Evolutionary conservation across 2,888 invertebrate species (phyloP).

Genomic region (Sinodicranocentrus sp.): DNA sequence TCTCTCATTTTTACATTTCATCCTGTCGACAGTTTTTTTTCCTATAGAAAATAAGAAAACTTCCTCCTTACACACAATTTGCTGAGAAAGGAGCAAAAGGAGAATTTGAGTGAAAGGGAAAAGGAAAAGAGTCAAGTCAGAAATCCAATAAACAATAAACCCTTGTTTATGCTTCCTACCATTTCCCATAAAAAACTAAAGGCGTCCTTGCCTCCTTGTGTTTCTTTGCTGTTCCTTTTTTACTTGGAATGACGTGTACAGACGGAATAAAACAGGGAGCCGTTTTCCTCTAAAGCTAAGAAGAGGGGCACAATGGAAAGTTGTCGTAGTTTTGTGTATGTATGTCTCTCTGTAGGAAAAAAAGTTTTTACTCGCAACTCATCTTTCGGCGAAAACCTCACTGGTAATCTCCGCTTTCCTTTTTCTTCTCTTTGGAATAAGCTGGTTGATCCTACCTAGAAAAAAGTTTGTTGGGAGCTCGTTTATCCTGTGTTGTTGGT

Average conservation of each 20-base stretch:
- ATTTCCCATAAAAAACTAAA: slow-evolving; percentile 55
- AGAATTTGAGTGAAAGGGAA: slow-evolving; percentile 12
- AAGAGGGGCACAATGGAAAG: slow-evolving; percentile 17
- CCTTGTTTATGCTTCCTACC: slow-evolving; percentile 61
- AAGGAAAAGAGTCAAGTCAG: slow-evolving; percentile 37
- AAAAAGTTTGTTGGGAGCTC: slow-evolving; percentile 20
- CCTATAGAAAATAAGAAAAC: background rate
- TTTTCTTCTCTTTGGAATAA: slow-evolving; percentile 1
- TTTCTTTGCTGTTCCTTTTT: slow-evolving; percentile 16
- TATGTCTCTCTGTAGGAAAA: background rate
- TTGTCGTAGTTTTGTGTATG: slow-evolving; percentile 1
- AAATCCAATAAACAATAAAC: slow-evolving; percentile 65
- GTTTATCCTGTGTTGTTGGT: slow-evolving; percentile 9
- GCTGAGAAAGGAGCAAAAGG: slow-evolving; percentile 14
- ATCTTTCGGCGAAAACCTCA: slow-evolving; percentile 7
- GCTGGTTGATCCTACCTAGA: no score
- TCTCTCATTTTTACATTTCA: slow-evolving; percentile 15
- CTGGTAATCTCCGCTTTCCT: slow-evolving; percentile 21
- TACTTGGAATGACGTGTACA: slow-evolving; percentile 4
- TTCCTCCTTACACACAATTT: background rate
- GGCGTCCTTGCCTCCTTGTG: slow-evolving; percentile 44
- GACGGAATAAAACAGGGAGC: slow-evolving; percentile 20
- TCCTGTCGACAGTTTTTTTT: background rate
- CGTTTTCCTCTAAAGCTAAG: slow-evolving; percentile 1
- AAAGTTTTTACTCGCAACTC: slow-evolving; percentile 20